Evolutionary conservation across 2,888 invertebrate species (phyloP), one percentile per base, ranked within the genome.

Genomic region (Phalera bucephala): DNA sequence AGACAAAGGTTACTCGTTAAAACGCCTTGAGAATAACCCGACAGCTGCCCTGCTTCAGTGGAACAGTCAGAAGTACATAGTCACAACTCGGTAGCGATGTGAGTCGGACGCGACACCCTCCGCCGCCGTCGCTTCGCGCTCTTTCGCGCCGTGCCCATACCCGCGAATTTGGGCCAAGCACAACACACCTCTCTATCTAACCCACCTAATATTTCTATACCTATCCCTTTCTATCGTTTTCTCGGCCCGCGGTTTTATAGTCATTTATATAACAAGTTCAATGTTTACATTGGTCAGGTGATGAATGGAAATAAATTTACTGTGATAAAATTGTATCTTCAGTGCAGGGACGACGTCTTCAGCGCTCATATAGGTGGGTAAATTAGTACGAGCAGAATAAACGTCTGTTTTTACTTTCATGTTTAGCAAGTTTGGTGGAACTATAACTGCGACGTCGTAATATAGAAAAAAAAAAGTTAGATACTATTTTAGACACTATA

Each of bases 11-110:
- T 14, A 14, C 9, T 3, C n/a, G 1, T 7, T 1, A 27, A 27
- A 14, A 1, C 12, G 25, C 12, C 12, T 12, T 14, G 27, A 68
- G 74, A 73, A 72, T 73, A 51, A 46, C 71, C 74, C 74, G 50
- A 45, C 50, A 66, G 65, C 61, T 64, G 64, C 60, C 66, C 59
- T 69, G 77, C 53, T 70, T 72, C 66, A 71, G 73, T 71, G 74
- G 68, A 74, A 67, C 70, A 73, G 69, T 64, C 70, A 65, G 64
- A 72, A 79, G 77, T 82, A 66, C 59, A 63, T 69, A 84, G 86
- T 88, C 77, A 83, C 79, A 81, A 81, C 66, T 81, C 83, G 84
- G 86, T 87, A 81, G 88, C 87, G 88, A 88, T 87, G 88, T 84
- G 82, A 85, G 80, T 64, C 82, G 85, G 84, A 77, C 87, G 87